Evolutionary conservation across 1,140 invertebrate species (phyloP).

Genomic region (Orchesella cincta): DNA sequence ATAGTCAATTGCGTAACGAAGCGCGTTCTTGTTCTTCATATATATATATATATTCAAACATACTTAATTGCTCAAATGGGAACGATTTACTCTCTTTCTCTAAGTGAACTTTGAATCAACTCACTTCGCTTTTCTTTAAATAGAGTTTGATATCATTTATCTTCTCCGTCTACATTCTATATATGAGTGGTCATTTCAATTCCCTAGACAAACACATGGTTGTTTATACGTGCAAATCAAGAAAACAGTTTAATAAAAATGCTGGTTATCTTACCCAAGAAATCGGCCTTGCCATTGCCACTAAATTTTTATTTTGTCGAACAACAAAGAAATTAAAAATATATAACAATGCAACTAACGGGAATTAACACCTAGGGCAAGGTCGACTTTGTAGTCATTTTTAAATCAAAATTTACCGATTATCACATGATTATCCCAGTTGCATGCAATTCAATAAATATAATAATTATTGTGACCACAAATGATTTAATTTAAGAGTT

Average conservation of each 20-base stretch:
- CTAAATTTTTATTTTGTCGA: background rate
- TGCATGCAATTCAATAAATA: conserved; percentile 4
- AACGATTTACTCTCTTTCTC: background rate
- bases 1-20: background rate
- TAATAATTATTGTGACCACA: conserved; percentile 3
- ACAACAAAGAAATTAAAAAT: conserved; percentile 21
- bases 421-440: too few species aligned
- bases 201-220: too few species aligned
- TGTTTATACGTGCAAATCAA: too few species aligned
- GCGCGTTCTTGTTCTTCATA: too few species aligned
- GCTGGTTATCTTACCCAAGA: conserved; percentile 2
- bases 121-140: too few species aligned
- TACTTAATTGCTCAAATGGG: background rate
- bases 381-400: too few species aligned
- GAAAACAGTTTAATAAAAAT: too few species aligned
- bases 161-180: background rate
- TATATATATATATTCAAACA: background rate
- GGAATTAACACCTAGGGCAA: conserved; percentile 7
- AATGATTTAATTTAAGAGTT: too few species aligned
- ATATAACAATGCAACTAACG: conserved; percentile 11
- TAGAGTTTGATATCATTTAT: background rate
- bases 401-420: too few species aligned
- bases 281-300: conserved; percentile 5
- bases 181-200: too few species aligned
- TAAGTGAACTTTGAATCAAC: too few species aligned